Conservation (phyloP, 1,140 invertebrate genomes). For the Drosophila fuyamai region DNA sequence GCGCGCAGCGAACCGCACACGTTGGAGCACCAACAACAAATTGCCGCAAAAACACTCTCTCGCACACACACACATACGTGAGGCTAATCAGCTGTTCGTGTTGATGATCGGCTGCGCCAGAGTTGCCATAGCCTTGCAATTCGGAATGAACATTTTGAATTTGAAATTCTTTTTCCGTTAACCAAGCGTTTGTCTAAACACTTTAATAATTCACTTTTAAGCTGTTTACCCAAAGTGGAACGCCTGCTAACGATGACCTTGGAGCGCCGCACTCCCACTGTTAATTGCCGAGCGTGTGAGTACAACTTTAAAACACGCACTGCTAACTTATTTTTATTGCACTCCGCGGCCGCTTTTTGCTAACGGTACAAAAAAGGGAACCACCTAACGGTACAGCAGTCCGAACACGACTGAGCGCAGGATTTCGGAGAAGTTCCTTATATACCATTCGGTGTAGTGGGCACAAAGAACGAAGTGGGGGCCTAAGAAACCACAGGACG, state of each 20-base stretch:
- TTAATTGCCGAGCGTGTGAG: conserved; percentile 52
- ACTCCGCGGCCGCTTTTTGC: conserved; percentile 25
- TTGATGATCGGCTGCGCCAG: conserved; percentile 31
- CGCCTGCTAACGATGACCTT: conserved; percentile 52
- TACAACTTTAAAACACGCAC: conserved; percentile 68
- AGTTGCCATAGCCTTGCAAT: conserved; percentile 9
- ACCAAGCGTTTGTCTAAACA: conserved; percentile 3
- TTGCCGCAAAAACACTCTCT: conserved; percentile 32
- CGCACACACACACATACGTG: neutral
- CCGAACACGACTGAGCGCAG: conserved; percentile 64
- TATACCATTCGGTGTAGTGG: conserved; percentile 39
- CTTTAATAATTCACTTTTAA: conserved; percentile 31
- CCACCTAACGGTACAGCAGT: conserved; percentile 58
- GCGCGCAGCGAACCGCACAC: conserved; percentile 53
- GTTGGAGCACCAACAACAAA: conserved; percentile 57
- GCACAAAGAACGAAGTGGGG: neutral
- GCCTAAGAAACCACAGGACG: conserved; percentile 40
- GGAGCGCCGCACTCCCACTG: conserved; percentile 37
- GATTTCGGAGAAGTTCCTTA: conserved; percentile 53
- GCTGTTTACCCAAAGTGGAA: conserved; percentile 53
- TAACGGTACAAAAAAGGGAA: conserved; percentile 8
- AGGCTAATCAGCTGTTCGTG: conserved; percentile 22
- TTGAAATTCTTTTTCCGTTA: neutral
- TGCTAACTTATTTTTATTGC: conserved; percentile 60
- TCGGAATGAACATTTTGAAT: conserved; percentile 18